A percentile compares a stretch with the other conserved stretches of the same genome.
Conservation (phyloP, 2,113 vertebrate species). For the rabbit (Oryctolagus cuniculus) region DNA sequence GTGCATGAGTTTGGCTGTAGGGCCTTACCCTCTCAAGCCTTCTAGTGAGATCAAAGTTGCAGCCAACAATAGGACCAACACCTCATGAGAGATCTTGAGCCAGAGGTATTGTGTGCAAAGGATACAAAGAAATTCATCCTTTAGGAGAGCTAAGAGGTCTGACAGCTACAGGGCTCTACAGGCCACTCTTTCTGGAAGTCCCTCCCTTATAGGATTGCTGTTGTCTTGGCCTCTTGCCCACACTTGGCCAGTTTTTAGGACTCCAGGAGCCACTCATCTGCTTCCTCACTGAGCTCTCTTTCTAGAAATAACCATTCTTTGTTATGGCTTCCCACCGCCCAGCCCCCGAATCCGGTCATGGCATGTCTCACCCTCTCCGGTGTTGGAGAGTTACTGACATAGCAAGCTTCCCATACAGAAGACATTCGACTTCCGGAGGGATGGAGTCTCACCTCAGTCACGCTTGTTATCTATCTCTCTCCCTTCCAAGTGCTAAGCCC, state of each 20-base stretch:
- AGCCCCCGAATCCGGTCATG: accelerated
- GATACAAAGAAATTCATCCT: neutral
- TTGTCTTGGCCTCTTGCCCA: neutral
- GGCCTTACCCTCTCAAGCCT: accelerated
- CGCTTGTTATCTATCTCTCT: neutral
- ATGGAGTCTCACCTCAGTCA: neutral
- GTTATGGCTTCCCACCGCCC: neutral
- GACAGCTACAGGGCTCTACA: neutral
- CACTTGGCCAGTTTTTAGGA: neutral
- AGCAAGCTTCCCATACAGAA: neutral
- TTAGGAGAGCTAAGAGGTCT: neutral
- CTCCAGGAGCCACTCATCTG: neutral
- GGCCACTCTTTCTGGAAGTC: neutral
- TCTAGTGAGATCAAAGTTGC: neutral
- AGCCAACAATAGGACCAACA: accelerated
- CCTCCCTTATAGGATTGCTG: neutral
- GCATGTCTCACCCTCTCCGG: neutral
- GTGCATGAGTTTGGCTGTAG: accelerated
- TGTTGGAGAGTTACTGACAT: accelerated
- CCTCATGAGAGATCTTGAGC: neutral
- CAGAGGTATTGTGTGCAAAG: neutral
- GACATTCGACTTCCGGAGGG: neutral
- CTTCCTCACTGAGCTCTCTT: neutral
- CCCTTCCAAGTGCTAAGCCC: neutral
- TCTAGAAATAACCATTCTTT: neutral